Evolutionary conservation across 1,140 invertebrate species (phyloP).

Genomic region (Drosophila neocordata): DNA sequence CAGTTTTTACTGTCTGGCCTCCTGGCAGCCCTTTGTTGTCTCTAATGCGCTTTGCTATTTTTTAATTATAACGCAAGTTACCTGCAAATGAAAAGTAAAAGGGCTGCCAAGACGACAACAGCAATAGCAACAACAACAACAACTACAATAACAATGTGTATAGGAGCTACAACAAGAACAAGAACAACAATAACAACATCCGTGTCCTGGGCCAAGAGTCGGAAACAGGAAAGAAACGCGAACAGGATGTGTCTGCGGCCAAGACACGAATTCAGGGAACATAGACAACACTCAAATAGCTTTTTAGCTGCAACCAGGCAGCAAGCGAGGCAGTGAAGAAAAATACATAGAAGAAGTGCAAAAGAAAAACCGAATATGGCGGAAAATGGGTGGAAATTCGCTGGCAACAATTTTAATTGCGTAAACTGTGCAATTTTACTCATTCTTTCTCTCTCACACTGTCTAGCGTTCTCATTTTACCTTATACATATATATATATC

Average conservation of each 20-base stretch:
- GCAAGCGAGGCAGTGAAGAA: neutral
- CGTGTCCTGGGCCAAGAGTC: conserved; percentile 45
- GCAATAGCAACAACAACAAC: conserved; percentile 24
- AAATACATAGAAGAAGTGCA: neutral
- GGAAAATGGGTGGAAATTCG: conserved; percentile 50
- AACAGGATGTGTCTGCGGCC: conserved; percentile 59
- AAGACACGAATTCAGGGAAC: conserved; percentile 58
- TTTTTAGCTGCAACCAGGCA: conserved; percentile 53
- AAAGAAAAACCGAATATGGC: conserved; percentile 4
- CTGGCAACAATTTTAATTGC: conserved; percentile 80
- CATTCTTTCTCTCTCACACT: neutral
- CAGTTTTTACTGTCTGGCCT: conserved; percentile 12
- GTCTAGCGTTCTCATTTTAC: conserved; percentile 1
- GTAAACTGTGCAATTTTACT: conserved; percentile 66
- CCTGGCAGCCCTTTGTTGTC: conserved; percentile 67
- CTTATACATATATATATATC: no score
- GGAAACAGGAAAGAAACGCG: conserved; percentile 6
- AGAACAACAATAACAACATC: conserved; percentile 18
- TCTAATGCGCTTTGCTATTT: conserved; percentile 80
- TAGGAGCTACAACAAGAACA: conserved; percentile 6
- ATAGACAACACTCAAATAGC: conserved; percentile 43
- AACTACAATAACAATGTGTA: conserved; percentile 19
- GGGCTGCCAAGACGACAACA: conserved; percentile 70
- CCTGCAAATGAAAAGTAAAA: conserved; percentile 79
- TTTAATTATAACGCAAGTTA: conserved; percentile 80